Evolutionary conservation across 2,888 invertebrate genomes (phyloP), one percentile per base, ranked within the genome.

Genomic region (Blastobasis adustella): DNA sequence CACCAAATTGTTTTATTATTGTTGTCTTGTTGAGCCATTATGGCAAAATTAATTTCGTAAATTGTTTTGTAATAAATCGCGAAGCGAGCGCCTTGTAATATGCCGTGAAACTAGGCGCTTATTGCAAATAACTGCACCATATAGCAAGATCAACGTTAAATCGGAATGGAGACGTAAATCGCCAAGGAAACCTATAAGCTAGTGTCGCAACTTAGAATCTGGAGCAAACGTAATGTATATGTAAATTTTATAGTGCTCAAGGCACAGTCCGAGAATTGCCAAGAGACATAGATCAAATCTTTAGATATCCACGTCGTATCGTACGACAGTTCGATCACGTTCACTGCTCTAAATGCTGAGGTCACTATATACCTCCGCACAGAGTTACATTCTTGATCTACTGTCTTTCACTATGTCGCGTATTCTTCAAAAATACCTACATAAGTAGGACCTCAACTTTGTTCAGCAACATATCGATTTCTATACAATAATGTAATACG

Each of bases 141-240:
- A 56, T 52, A 65, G 57, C 49, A 55, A 62, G 59, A 66, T 61
- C 66, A 67, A 62, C 63, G 63, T 65, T 66, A 66, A 71, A 69
- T 71, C 63, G 63, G 65, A 72, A 68, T 70, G 65, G 67, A 71
- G 67, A 73, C 73, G 68, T 73, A 76, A 76, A 73, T 76, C 67
- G 66, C 62, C 59, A 72, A 63, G 67, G 67, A 70, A 74, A 75
- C 67, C 65, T 66, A 71, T 67, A 72, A 69, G 65, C 67, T 56
- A 62, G 53, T 77, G 71, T 76, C 65, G 77, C 71, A 78, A 79
- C 65, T 66, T 66, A 66, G 67, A 78, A 78, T 71, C 73, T 79
- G 64, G 79, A 79, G 71, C 79, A 74, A 73, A 69, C 66, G 69
- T 73, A 80, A 77, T 78, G 76, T 75, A 71, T 74, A 78, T 77